phyloP scores from a whole-genome alignment of 2,113 vertebrate genomes.

The Xenopus borealis region DNA sequence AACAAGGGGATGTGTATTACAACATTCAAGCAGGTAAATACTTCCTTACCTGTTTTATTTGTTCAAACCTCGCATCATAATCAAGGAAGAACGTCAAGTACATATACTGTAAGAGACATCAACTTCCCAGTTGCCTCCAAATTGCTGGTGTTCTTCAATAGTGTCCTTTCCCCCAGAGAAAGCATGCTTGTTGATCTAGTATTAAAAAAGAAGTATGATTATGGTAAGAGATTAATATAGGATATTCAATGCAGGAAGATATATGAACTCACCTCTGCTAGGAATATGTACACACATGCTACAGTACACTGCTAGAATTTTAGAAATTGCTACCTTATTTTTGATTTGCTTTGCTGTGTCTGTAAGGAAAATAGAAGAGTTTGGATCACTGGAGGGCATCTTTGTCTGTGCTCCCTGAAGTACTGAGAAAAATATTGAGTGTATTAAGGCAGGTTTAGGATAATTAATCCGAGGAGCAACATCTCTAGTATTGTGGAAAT shows the following conservation, averaged over 20 bases:
- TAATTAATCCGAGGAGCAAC: constrained; percentile 89
- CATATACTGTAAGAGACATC: constrained; percentile 95
- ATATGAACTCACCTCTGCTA: no score
- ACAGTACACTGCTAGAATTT: background rate
- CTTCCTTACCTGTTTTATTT: constrained; percentile 86
- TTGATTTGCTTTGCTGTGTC: constrained; percentile 96
- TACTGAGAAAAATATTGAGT: constrained; percentile 94
- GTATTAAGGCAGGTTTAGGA: constrained; percentile 88
- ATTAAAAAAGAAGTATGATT: background rate
- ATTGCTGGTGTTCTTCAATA: constrained; percentile 85
- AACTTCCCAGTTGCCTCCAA: constrained; percentile 87
- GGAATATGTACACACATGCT: no score
- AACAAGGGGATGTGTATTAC: no score
- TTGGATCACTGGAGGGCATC: constrained; percentile 95
- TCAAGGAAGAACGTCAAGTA: constrained; percentile 97
- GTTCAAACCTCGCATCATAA: constrained; percentile 86
- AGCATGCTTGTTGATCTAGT: constrained; percentile 91
- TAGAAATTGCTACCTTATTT: constrained; percentile 75
- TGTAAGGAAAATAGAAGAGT: constrained; percentile 94
- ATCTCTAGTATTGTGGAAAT: constrained; percentile 96
- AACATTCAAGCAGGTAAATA: no score
- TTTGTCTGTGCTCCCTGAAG: constrained; percentile 96
- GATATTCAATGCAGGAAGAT: no score
- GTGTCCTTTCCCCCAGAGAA: constrained; percentile 96
- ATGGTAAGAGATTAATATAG: no score